phyloP scores from a whole-genome alignment of 1,140 invertebrate species.

The Bacillus rossius region DNA sequence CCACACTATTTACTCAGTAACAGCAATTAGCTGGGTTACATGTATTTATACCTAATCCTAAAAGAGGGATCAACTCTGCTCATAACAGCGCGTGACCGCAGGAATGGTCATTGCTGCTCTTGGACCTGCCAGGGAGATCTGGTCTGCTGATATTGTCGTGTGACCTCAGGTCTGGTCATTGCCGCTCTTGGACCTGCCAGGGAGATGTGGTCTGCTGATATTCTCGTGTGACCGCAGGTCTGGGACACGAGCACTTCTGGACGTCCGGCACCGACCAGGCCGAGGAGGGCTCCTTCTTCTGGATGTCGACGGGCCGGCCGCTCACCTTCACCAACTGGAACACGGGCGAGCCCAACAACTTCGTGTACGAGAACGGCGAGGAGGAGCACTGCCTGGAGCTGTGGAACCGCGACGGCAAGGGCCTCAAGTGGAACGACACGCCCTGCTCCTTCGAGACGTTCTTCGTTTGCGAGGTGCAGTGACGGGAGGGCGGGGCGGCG shows the following conservation, averaged over 20 bases:
- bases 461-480: slow-evolving; percentile 80
- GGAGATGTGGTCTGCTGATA: no score
- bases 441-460: slow-evolving; percentile 89
- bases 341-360: slow-evolving; percentile 85
- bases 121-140: no score
- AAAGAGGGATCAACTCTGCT: no score
- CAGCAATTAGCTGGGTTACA: no score
- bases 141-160: no score
- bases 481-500: neutral
- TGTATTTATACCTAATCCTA: no score
- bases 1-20: no score
- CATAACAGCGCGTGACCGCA: no score
- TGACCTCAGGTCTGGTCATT: no score
- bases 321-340: slow-evolving; percentile 91
- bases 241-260: slow-evolving; percentile 89
- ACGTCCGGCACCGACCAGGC: slow-evolving; percentile 86
- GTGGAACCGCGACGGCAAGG: slow-evolving; percentile 88
- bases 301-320: slow-evolving; percentile 85
- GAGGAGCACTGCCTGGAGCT: slow-evolving; percentile 87
- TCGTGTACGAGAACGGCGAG: slow-evolving; percentile 87
- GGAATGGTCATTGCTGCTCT: no score
- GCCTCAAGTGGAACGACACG: slow-evolving; percentile 88
- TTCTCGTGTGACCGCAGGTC: slow-evolving; percentile 50
- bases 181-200: no score
- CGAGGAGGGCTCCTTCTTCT: slow-evolving; percentile 85